A percentile compares a stretch with the other conserved stretches of the same genome.
These are phyloP conservation scores for Ridgeia piscesae DNA, from an alignment of 1,140 invertebrate genomes.

Conservation along the genomic window DNA sequence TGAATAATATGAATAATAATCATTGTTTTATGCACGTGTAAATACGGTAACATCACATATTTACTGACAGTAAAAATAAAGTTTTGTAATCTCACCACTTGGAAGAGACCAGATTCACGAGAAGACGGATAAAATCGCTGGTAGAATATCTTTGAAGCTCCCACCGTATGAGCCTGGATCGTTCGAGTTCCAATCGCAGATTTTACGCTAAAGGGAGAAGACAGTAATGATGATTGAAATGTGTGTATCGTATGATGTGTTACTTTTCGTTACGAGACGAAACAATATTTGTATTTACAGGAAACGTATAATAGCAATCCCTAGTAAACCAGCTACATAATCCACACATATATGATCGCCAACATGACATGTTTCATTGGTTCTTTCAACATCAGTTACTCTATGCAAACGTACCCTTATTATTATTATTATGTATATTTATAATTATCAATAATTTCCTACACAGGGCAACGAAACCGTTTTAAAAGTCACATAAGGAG, in stretches of 20 bases:
- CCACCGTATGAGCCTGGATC: neutral
- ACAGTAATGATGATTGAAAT: neutral
- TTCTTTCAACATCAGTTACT: too few relatives aligned
- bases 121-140: slow-evolving; percentile 15
- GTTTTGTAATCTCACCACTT: slow-evolving; percentile 15
- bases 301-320: neutral
- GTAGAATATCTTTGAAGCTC: slow-evolving; percentile 16
- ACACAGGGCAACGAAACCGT: neutral
- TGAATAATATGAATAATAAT: too few relatives aligned
- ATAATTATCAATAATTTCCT: too few relatives aligned
- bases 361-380: too few relatives aligned
- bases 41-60: too few relatives aligned
- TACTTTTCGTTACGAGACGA: neutral
- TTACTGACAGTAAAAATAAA: neutral
- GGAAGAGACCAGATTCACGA: slow-evolving; percentile 15
- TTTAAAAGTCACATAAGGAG: neutral
- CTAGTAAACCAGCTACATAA: neutral
- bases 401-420: too few relatives aligned
- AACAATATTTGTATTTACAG: neutral
- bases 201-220: slow-evolving; percentile 17
- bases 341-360: neutral
- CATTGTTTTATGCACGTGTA: too few relatives aligned
- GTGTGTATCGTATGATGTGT: neutral
- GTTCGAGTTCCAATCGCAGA: slow-evolving; percentile 11
- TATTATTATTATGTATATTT: too few relatives aligned